Conservation (phyloP, 1,140 invertebrate genomes). For the Trachymyrmex cornetzi region DNA sequence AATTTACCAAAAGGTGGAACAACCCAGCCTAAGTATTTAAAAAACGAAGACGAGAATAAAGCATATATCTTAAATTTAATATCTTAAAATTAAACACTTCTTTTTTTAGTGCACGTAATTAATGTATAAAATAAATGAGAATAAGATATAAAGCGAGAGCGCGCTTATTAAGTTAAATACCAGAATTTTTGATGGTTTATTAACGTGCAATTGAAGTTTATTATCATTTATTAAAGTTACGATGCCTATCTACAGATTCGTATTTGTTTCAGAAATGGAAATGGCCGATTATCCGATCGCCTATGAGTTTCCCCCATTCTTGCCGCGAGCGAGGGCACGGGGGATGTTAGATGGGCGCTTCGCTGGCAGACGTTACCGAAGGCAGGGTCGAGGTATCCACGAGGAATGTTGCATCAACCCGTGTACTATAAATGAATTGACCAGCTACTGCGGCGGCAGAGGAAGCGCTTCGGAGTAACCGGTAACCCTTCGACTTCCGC, state of each 20-base stretch:
- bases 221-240: no score
- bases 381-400: conserved; percentile 82
- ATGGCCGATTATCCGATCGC: conserved; percentile 77
- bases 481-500: conserved; percentile 48
- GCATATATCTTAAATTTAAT: no score
- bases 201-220: no score
- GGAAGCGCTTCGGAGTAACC: background rate
- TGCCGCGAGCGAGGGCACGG: conserved; percentile 79
- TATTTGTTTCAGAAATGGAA: conserved; percentile 81
- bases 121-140: background rate
- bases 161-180: background rate
- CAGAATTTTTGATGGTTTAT: no score
- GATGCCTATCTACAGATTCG: background rate
- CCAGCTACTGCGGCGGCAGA: conserved; percentile 82
- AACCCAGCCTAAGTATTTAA: no score
- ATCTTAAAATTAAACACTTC: no score
- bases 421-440: conserved; percentile 83
- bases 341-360: conserved; percentile 79
- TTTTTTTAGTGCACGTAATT: no score
- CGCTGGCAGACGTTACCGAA: conserved; percentile 77
- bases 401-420: conserved; percentile 86
- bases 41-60: no score
- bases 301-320: conserved; percentile 82
- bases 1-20: no score
- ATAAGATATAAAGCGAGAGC: background rate